Evolutionary conservation across 2,888 invertebrate species (phyloP), one percentile per base, ranked within the genome.

Genomic region (Lochmaea crataegi): DNA sequence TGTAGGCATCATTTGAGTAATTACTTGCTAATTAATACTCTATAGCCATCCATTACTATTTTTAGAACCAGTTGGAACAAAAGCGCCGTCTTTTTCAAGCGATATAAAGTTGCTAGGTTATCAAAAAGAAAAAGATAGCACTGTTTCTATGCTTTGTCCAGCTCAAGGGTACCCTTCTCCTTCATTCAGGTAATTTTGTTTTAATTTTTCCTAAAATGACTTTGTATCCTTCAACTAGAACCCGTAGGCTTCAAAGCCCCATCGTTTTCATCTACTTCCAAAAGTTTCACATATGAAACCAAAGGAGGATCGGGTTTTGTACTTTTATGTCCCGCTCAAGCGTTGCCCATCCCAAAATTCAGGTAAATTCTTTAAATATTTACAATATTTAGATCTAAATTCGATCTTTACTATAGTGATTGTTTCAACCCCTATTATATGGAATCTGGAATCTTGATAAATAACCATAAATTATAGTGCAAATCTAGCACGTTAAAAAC

Each of bases 81-180:
- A 92, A 87, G 89, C 90, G 72, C 92, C 92, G 74, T 72, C 90
- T 73, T 90, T 92, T 84, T 90, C 91, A 14, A 90, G 90, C 80
- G 92, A 91, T 82, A 90, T 91, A 71, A 91, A 91, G 87, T 89
- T 90, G 75, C 89, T 91, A 86, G 90, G 82, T 3, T 84, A 82
- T 70, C 77, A 79, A 42, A 77, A 80, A 73, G 76, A 77, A 18
- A 66, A 77, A 66, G 86, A 85, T n/a, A 87, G 88, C 61, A 88
- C 88, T 74, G 88, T 92, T 81, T 89, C 90, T 7, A 84, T 93
- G 78, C 86, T 92, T 67, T 93, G 93, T 84, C 91, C 91, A 82
- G 91, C 92, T 57, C 92, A 93, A 86, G 92, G 90, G 11, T 92
- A 89, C 86, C 93, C 93, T 68, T 90, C 92, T 83, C 93, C 93